Base-by-base conservation (phyloP, 2,113 vertebrate species). In the Corythaixoides concolor region DNA sequence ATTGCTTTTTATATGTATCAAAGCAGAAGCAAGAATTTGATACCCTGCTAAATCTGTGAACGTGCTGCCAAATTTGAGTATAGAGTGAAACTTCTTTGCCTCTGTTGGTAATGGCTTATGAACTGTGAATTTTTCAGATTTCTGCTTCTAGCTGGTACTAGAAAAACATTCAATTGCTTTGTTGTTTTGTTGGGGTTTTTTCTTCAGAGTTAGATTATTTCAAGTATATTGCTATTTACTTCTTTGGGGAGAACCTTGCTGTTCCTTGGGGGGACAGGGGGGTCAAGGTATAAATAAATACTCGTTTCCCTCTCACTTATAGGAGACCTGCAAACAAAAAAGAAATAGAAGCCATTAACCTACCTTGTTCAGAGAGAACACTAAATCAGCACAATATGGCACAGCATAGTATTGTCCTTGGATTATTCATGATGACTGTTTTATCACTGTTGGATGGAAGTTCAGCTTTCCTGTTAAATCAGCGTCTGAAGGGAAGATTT, bases 401-500 rank as follows among this genome's bases (percentile, higher is more conserved):
- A 76, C 93, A 96, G 97, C 94, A 39, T 67, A 88, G 97, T 89
- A 94, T 98, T 95, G 91, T 96, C 28, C 95, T 98, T 53, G 97
- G 98, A 97, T 97, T 99, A 97, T 97, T 99, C 89, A 93, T 98
- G 77, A 90, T 99, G 70, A 28, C 90, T 60, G 68, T 98, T 12
- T 87, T 98, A 90, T 97, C 97, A 16, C 96, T 99, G 32, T 93
- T 98, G 91, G 97, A 98, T 14, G 98, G 98, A 53, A 95, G 97
- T 74, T 98, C 98, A 28, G 89, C 98, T 52, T 98, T 99, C 97
- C 98, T 98, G 84, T 98, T 98, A 27, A 98, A 98, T 70, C 99
- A 98, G 76, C 99, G 98, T 68, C 98, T 99, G 94, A 99, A 99
- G 93, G 98, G 98, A 95, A 98, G 99, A 93, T 99, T 99, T 93